Percentiles rank a stretch among this genome's conserved stretches.
phyloP scores from a whole-genome alignment of 2,888 invertebrate species.

The Cynaeus angustus region DNA sequence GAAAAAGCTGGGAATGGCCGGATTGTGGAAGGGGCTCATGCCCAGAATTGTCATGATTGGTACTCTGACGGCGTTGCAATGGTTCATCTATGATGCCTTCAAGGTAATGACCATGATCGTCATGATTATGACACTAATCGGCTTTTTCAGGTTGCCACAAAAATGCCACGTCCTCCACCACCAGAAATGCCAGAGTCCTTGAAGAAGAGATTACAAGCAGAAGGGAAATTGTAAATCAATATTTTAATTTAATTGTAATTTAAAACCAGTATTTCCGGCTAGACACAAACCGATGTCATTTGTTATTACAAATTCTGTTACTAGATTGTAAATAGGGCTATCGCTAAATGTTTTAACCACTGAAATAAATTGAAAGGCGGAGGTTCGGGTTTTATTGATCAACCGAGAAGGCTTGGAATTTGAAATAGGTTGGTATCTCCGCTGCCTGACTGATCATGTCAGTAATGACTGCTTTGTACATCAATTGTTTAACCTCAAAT shows the following conservation, averaged over 20 bases:
- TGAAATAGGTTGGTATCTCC: no score
- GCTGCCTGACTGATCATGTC: no score
- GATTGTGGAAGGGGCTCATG: constrained; percentile 92
- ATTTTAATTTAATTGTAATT: constrained; percentile 48
- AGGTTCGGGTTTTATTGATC: constrained; percentile 4
- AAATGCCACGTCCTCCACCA: constrained; percentile 96
- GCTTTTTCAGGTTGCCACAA: constrained; percentile 75
- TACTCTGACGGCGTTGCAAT: constrained; percentile 95
- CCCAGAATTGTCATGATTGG: constrained; percentile 98
- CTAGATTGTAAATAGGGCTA: constrained; percentile 60
- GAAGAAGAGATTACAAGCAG: constrained; percentile 79
- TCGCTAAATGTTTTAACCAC: background rate
- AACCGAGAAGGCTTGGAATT: no score
- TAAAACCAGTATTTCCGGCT: constrained; percentile 56
- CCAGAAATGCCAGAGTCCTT: constrained; percentile 96
- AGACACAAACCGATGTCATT: constrained; percentile 48
- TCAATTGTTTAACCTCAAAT: no score
- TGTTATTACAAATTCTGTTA: constrained; percentile 54
- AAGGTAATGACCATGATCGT: constrained; percentile 61
- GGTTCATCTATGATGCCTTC: constrained; percentile 98
- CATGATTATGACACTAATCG: background rate
- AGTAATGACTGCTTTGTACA: no score
- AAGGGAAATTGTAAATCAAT: constrained; percentile 48
- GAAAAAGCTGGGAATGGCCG: constrained; percentile 82
- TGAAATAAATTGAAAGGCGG: background rate